These are phyloP conservation scores for Spermophilus dauricus DNA, from an alignment of 2,113 vertebrate species.

Conservation along the genomic window DNA sequence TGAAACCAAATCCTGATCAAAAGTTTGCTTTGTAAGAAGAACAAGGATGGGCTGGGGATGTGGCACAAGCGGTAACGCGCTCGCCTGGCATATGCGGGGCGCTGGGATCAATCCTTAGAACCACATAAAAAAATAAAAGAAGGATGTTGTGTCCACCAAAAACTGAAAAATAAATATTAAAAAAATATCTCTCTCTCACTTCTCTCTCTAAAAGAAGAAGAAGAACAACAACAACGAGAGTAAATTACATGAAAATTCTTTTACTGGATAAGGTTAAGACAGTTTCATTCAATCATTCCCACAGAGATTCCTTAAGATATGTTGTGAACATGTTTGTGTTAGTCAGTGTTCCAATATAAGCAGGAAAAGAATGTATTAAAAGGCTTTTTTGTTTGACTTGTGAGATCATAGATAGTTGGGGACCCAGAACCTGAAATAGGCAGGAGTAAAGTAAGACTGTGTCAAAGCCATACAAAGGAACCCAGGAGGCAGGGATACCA, in stretches of 20 bases:
- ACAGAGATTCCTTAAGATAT: not conserved
- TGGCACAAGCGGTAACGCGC: too few relatives aligned
- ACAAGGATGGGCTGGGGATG: not conserved
- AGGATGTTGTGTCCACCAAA: too few relatives aligned
- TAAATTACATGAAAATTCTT: not conserved
- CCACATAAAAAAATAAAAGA: too few relatives aligned
- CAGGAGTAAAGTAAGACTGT: not conserved
- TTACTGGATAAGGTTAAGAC: not conserved
- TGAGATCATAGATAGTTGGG: not conserved
- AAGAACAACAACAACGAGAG: not conserved
- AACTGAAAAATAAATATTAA: too few relatives aligned
- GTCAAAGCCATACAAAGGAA: accelerated
- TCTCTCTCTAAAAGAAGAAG: too few relatives aligned
- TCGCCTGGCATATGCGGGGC: too few relatives aligned
- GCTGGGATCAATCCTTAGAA: too few relatives aligned
- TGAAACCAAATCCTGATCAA: not conserved
- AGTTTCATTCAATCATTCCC: not conserved
- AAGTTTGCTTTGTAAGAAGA: not conserved
- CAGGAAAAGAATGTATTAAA: not conserved
- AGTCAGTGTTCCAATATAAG: not conserved
- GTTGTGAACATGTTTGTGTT: not conserved
- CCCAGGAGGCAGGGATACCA: accelerated
- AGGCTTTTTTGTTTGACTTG: not conserved
- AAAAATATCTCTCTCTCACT: too few relatives aligned
- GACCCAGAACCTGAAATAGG: not conserved